A percentile compares a stretch with the other conserved stretches of the same genome.
phyloP scores from a whole-genome alignment of 2,888 invertebrate genomes.

The Copidosoma aretas region DNA sequence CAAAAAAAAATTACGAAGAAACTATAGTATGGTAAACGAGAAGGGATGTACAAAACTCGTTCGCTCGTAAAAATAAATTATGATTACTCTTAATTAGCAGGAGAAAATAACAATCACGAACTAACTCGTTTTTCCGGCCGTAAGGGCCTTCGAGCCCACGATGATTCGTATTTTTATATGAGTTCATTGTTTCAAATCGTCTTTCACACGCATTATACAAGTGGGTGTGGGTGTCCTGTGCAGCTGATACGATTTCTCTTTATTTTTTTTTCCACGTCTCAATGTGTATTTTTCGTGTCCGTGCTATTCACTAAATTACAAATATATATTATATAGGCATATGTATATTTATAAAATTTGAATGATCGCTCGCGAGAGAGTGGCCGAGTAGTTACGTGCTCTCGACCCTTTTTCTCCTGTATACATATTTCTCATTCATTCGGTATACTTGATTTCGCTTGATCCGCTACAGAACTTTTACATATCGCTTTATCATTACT shows the following conservation, averaged over 20 bases:
- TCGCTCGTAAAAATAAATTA: too few relatives aligned
- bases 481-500: neutral
- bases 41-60: too few relatives aligned
- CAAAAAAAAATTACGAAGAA: too few relatives aligned
- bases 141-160: too few relatives aligned
- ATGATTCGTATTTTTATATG: too few relatives aligned
- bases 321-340: slow-evolving; percentile 47
- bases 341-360: slow-evolving; percentile 52
- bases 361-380: slow-evolving; percentile 45
- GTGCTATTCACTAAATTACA: slow-evolving; percentile 45
- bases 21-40: too few relatives aligned
- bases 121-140: too few relatives aligned
- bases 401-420: slow-evolving; percentile 8
- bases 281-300: neutral
- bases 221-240: slow-evolving; percentile 23
- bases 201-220: neutral
- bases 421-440: slow-evolving; percentile 1
- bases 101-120: too few relatives aligned
- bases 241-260: slow-evolving; percentile 16
- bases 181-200: too few relatives aligned
- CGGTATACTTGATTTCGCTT: slow-evolving; percentile 13
- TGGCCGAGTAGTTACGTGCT: neutral
- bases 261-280: slow-evolving; percentile 6
- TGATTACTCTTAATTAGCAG: too few relatives aligned
- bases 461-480: slow-evolving; percentile 29